phyloP scores from a whole-genome alignment of 2,113 vertebrate species.

The Leptodactylus fuscus region DNA sequence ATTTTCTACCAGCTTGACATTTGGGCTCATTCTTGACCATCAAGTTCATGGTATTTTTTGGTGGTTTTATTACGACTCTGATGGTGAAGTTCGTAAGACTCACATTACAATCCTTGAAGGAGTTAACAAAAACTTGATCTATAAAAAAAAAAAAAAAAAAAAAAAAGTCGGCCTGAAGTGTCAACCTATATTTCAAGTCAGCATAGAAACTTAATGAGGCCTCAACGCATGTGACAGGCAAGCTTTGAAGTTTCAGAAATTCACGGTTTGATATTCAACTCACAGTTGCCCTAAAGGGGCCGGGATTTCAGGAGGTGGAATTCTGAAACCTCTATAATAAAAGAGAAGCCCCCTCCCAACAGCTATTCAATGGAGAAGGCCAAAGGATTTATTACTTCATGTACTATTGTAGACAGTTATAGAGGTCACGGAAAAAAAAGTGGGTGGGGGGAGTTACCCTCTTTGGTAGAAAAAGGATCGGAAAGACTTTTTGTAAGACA shows the following conservation, averaged over 20 bases:
- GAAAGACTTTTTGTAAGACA: too few species aligned
- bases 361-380: background rate
- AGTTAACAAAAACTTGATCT: constrained; percentile 4
- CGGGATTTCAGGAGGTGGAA: constrained; percentile 21
- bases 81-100: too few species aligned
- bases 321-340: background rate
- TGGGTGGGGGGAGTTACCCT: background rate
- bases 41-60: background rate
- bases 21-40: background rate
- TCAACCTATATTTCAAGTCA: background rate
- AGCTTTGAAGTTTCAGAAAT: constrained; percentile 47
- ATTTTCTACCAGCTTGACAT: too few species aligned
- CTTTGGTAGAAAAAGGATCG: background rate
- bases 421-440: background rate
- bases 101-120: background rate
- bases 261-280: constrained; percentile 33
- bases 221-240: background rate
- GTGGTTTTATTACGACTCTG: too few species aligned
- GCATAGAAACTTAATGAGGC: constrained; percentile 8
- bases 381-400: constrained; percentile 3
- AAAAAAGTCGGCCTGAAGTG: constrained; percentile 4
- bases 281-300: constrained; percentile 40
- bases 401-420: constrained; percentile 1
- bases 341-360: background rate
- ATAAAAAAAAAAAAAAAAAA: background rate